Conservation (phyloP, 2,888 invertebrate genomes). For the Morinoia aosen region DNA sequence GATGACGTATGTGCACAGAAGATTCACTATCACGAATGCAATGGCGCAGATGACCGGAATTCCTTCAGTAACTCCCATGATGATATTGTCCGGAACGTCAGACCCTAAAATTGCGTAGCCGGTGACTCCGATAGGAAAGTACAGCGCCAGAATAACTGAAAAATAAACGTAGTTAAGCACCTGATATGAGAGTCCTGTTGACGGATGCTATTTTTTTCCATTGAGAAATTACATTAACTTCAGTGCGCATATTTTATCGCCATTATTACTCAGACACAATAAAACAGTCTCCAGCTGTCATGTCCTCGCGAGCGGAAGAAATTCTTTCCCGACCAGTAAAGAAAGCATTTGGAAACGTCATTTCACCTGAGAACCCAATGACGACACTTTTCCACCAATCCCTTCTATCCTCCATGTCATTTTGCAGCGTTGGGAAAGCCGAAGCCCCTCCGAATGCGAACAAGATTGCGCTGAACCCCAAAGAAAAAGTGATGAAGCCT, state of each 20-base stretch:
- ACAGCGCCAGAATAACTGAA: slow-evolving; percentile 76
- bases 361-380: slow-evolving; percentile 77
- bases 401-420: slow-evolving; percentile 80
- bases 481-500: slow-evolving; percentile 78
- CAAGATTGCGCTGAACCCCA: slow-evolving; percentile 79
- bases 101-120: slow-evolving; percentile 80
- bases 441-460: slow-evolving; percentile 83
- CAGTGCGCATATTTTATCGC: background rate
- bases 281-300: background rate
- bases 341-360: background rate
- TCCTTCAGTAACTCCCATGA: slow-evolving; percentile 75
- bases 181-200: background rate
- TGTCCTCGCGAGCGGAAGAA: background rate
- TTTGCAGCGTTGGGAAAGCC: slow-evolving; percentile 84
- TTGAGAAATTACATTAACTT: background rate
- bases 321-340: background rate
- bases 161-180: slow-evolving; percentile 61
- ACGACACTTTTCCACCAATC: slow-evolving; percentile 74
- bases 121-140: slow-evolving; percentile 77
- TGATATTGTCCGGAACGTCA: slow-evolving; percentile 76
- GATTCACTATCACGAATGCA: slow-evolving; percentile 78
- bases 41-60: slow-evolving; percentile 76
- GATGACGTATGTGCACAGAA: slow-evolving; percentile 79
- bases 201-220: background rate
- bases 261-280: background rate